phyloP scores from a whole-genome alignment of 2,797 vertebrate species.

The Microctenopoma stevenorrisi region DNA sequence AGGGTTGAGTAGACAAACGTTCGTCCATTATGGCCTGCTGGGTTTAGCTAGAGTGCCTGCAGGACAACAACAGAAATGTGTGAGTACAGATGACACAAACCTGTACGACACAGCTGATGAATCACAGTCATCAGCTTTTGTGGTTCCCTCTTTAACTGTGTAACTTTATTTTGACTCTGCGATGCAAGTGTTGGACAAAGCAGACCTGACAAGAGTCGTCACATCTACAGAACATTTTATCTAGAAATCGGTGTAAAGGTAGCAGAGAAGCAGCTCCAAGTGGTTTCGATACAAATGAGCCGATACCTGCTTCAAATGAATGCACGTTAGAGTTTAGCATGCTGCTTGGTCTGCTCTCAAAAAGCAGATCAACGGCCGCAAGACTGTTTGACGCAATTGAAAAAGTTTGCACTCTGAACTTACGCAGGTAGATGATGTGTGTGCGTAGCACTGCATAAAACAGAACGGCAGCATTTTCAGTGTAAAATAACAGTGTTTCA shows the following conservation, averaged over 20 bases:
- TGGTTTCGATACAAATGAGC: too few species aligned
- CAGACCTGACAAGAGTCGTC: neutral
- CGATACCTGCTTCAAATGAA: too few species aligned
- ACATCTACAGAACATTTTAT: neutral
- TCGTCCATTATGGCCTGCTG: conserved; percentile 75
- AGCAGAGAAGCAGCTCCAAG: too few species aligned
- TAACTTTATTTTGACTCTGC: too few species aligned
- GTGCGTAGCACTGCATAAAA: accelerated
- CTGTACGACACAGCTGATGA: neutral
- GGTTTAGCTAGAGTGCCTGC: conserved; percentile 47
- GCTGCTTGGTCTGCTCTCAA: neutral
- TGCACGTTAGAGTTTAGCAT: too few species aligned
- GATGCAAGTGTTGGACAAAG: too few species aligned
- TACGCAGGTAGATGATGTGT: neutral
- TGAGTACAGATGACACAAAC: too few species aligned
- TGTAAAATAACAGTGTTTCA: neutral
- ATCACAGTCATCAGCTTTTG: neutral
- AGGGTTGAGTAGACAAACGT: conserved; percentile 65
- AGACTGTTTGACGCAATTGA: neutral
- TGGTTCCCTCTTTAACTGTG: neutral
- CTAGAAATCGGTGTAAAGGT: neutral
- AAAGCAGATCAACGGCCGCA: neutral
- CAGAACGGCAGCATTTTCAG: neutral
- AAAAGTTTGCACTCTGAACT: neutral
- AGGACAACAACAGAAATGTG: conserved; percentile 28